A percentile compares a stretch with the other conserved stretches of the same genome.
Evolutionary conservation across 1,140 invertebrate genomes (phyloP).

Genomic region (Drosophila repleta): DNA sequence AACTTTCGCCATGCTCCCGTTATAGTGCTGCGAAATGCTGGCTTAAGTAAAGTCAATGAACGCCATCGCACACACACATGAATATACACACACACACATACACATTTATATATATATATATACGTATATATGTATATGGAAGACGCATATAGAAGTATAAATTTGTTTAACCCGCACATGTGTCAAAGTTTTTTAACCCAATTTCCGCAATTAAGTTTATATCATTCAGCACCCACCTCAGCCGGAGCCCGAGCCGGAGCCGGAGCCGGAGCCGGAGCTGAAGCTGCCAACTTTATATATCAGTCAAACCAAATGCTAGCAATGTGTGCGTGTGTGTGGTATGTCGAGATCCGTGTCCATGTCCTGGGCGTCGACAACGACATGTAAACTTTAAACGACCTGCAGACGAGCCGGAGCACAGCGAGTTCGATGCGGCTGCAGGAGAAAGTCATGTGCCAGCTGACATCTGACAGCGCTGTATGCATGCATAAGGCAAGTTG

Average conservation of each 20-base stretch:
- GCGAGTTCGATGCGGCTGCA: constrained; percentile 10
- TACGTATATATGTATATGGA: neutral
- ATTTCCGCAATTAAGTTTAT: constrained; percentile 82
- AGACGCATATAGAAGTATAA: constrained; percentile 45
- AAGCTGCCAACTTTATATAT: constrained; percentile 38
- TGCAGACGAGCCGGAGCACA: constrained; percentile 18
- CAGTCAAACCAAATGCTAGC: constrained; percentile 16
- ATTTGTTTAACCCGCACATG: constrained; percentile 81
- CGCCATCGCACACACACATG: constrained; percentile 35
- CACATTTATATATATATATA: neutral
- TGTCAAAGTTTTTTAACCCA: constrained; percentile 82
- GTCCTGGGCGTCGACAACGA: constrained; percentile 33
- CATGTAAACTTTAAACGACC: constrained; percentile 45
- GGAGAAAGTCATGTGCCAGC: constrained; percentile 41
- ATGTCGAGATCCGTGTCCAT: constrained; percentile 17
- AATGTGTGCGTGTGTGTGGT: constrained; percentile 4
- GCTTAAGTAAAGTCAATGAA: constrained; percentile 77
- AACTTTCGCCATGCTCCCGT: constrained; percentile 69
- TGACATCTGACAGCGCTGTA: constrained; percentile 42
- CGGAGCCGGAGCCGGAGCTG: constrained; percentile 2
- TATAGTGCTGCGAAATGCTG: constrained; percentile 60
- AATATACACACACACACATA: constrained; percentile 5
- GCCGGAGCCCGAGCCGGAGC: neutral
- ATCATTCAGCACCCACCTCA: constrained; percentile 61
- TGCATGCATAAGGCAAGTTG: constrained; percentile 20